Evolutionary conservation across 2,888 invertebrate species (phyloP), one percentile per base, ranked within the genome.

Genomic region (Lepidochrysops patricia): DNA sequence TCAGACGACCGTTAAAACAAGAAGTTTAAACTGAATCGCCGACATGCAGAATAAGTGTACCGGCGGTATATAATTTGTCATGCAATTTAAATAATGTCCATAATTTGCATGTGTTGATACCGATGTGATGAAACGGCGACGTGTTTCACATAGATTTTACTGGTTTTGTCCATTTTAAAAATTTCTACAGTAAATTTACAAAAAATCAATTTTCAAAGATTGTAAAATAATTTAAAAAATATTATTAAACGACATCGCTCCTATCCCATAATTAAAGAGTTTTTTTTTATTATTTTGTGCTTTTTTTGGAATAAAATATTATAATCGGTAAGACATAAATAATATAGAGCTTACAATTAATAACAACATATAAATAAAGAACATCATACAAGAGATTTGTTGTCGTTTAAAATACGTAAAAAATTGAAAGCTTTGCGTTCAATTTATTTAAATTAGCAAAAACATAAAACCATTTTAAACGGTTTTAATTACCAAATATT

Each of bases 21-120:
- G 83, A 82, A 84, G 82, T 78, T 77, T 79, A 78, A 80, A 74
- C 82, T 72, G 75, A 80, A 84, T 86, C 79, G 74, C 80, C 79
- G 82, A 84, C 85, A 80, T 78, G 54, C 79, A 79, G 82, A 82
- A 76, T 80, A 78, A 74, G 75, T 81, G 77, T 74, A 79, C 77
- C 82, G 80, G 84, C 76, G 80, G 80, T 79, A 66, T 86, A 76
- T 84, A 87, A 87, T 87, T 87, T 87, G 86, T 85, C 86, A 80
- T 71, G 83, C 85, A 86, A 88, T 87, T 88, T 88, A 81, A 86
- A 87, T 88, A 88, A 87, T 88, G 81, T 80, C 79, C 82, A 84
- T 87, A 79, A 86, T 86, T 84, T 86, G 26, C 77, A 81, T 82
- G 81, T 85, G 84, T 84, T 84, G 84, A 87, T 87, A 82, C 81